Evolutionary conservation across 2,888 invertebrate species (phyloP).

Genomic region (Polyploca ridens): DNA sequence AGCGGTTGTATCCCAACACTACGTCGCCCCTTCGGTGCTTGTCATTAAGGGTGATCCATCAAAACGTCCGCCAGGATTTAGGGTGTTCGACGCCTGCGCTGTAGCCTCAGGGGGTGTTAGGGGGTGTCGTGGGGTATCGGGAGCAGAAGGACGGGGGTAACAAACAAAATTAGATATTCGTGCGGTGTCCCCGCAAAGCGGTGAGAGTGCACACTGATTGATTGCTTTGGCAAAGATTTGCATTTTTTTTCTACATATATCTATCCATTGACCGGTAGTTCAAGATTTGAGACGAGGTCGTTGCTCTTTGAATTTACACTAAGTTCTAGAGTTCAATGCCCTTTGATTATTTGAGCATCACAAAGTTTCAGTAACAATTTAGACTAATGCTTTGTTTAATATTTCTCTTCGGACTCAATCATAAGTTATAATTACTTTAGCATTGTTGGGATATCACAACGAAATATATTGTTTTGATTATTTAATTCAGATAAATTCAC

Average conservation of each 20-base stretch:
- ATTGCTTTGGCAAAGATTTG: constrained; percentile 66
- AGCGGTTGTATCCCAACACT: constrained; percentile 45
- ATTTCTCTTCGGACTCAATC: neutral
- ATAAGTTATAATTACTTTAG: neutral
- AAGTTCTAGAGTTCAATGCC: neutral
- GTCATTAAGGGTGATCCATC: constrained; percentile 85
- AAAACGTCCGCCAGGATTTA: constrained; percentile 83
- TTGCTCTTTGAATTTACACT: neutral
- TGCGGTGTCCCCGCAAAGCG: constrained; percentile 79
- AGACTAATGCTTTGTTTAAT: neutral
- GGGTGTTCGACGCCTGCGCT: constrained; percentile 79
- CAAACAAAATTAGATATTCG: constrained; percentile 84
- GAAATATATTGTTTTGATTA: neutral
- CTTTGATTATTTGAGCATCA: neutral
- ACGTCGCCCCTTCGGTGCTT: constrained; percentile 74
- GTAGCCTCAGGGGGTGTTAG: constrained; percentile 32
- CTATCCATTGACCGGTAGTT: constrained; percentile 14
- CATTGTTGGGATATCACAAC: neutral
- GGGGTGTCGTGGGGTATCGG: constrained; percentile 36
- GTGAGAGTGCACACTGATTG: constrained; percentile 77
- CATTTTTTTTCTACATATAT: constrained; percentile 35
- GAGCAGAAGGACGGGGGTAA: constrained; percentile 50
- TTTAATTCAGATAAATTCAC: neutral
- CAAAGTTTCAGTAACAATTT: neutral
- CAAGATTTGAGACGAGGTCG: neutral